A percentile compares a stretch with the other conserved stretches of the same genome.
phyloP scores from a whole-genome alignment of 2,113 vertebrate species.

The Bombycilla garrulus region DNA sequence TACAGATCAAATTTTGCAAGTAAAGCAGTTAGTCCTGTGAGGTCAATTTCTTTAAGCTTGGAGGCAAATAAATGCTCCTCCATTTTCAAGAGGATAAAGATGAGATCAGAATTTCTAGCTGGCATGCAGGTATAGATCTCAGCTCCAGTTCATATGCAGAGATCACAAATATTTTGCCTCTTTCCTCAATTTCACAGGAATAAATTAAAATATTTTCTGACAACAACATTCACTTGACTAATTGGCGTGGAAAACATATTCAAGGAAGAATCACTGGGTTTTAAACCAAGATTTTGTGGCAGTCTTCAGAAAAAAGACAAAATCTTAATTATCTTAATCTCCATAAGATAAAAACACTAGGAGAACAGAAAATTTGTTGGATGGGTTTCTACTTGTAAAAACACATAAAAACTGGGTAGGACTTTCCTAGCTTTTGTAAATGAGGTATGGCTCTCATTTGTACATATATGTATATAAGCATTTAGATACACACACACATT shows the following conservation, averaged over 20 bases:
- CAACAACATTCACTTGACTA: neutral
- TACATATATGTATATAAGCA: neutral
- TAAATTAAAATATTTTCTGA: neutral
- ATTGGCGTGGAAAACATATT: neutral
- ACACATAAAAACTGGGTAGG: neutral
- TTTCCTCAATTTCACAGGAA: neutral
- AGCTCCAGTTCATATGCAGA: neutral
- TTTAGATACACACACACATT: neutral
- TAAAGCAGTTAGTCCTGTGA: neutral
- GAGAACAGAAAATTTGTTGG: neutral
- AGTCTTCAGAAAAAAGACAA: neutral
- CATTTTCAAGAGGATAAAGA: neutral
- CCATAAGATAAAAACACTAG: neutral
- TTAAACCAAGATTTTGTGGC: neutral
- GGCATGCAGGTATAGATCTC: neutral
- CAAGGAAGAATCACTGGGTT: neutral
- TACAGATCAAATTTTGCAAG: neutral
- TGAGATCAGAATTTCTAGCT: neutral
- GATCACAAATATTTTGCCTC: neutral
- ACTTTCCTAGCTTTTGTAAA: neutral
- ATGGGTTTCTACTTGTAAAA: neutral
- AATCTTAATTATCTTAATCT: neutral
- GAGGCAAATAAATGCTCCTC: neutral
- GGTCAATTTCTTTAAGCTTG: neutral
- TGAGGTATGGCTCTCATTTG: neutral